Conservation (phyloP, 2,888 invertebrate genomes). For the Cenopis cana region DNA sequence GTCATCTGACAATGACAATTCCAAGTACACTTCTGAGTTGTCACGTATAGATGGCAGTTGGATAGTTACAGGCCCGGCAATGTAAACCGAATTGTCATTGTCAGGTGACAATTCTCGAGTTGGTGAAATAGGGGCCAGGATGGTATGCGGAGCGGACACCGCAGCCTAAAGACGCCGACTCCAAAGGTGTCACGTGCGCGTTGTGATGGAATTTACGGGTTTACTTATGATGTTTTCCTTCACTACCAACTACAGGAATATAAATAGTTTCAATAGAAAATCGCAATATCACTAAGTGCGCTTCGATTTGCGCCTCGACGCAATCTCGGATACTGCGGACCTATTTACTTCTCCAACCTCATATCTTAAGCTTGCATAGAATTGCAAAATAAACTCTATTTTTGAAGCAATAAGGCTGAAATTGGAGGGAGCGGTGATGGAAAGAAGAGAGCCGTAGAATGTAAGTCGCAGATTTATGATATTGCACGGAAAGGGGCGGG, state of each 20-base stretch:
- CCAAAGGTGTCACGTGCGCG: no score
- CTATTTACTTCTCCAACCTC: not conserved
- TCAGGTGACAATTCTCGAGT: no score
- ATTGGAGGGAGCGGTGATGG: not conserved
- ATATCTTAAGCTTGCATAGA: not conserved
- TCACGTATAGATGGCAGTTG: no score
- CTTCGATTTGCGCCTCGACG: not conserved
- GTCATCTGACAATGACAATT: no score
- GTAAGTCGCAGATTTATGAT: not conserved
- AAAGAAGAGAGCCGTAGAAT: not conserved
- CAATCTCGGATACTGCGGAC: not conserved
- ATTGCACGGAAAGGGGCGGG: not conserved
- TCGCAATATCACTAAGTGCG: not conserved
- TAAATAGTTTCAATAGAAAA: not conserved
- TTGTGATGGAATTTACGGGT: no score
- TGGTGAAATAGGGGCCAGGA: no score
- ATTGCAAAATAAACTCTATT: not conserved
- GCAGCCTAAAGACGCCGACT: no score
- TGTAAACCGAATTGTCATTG: no score
- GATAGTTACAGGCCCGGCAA: no score
- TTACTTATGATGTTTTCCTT: no score
- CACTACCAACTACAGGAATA: not conserved
- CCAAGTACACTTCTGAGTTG: no score
- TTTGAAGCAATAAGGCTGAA: not conserved
- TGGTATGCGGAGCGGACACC: no score